Evolutionary conservation across 1,140 invertebrate species (phyloP).

Genomic region (Andrena cerasifolii): DNA sequence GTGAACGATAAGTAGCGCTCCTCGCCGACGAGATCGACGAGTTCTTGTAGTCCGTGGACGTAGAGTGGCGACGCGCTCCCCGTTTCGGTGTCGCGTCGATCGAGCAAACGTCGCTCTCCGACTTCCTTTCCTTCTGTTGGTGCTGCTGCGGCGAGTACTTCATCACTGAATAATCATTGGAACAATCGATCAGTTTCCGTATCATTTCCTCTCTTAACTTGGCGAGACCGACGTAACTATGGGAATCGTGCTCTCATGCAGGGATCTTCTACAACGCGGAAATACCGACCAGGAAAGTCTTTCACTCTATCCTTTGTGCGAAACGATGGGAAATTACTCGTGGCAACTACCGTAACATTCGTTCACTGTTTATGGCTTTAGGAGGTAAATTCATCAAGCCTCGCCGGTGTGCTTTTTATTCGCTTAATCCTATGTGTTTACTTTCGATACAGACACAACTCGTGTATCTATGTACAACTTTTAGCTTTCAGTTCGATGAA

Average conservation of each 20-base stretch:
- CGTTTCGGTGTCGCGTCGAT: constrained; percentile 69
- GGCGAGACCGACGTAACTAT: not conserved
- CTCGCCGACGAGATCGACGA: constrained; percentile 59
- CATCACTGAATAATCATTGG: constrained; percentile 63
- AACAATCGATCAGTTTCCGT: constrained; percentile 22
- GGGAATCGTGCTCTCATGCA: constrained; percentile 7
- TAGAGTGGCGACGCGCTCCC: constrained; percentile 30
- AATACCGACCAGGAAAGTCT: not conserved
- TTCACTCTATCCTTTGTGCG: not conserved
- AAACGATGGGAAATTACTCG: not conserved
- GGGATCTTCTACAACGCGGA: not conserved
- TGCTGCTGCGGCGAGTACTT: constrained; percentile 81
- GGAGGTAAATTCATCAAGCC: no score
- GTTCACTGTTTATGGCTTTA: not conserved
- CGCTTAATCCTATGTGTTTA: no score
- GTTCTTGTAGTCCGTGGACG: constrained; percentile 48
- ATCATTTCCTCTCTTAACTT: not conserved
- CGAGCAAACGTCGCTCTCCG: constrained; percentile 76
- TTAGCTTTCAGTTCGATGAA: no score
- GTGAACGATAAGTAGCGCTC: constrained; percentile 58
- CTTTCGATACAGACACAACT: no score
- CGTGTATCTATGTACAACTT: no score
- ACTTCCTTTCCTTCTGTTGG: constrained; percentile 78
- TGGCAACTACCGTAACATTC: not conserved
- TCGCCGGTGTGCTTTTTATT: no score